Evolutionary conservation across 2,888 invertebrate genomes (phyloP).

Genomic region (Endotricha flammealis): DNA sequence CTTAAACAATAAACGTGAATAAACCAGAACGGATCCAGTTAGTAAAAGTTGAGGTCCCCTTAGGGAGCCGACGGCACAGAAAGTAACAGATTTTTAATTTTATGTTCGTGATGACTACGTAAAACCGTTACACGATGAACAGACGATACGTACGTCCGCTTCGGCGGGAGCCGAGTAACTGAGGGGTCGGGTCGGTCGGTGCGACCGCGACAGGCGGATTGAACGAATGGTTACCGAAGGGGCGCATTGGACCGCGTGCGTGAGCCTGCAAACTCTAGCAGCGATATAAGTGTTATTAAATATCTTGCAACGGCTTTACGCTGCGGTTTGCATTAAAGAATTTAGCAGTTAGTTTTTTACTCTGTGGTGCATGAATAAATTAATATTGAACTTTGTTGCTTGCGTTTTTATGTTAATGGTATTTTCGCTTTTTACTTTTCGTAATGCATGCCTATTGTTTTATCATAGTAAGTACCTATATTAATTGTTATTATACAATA

Average conservation of each 20-base stretch:
- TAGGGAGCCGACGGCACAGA: slow-evolving; percentile 38
- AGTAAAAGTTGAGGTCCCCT: slow-evolving; percentile 31
- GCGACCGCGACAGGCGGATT: slow-evolving; percentile 33
- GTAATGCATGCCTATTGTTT: too few relatives aligned
- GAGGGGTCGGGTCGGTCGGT: slow-evolving; percentile 44
- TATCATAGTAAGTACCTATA: too few relatives aligned
- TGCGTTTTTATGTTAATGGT: not conserved
- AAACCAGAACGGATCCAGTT: slow-evolving; percentile 52
- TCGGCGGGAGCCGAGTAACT: slow-evolving; percentile 57
- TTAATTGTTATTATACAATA: too few relatives aligned
- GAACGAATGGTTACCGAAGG: slow-evolving; percentile 48
- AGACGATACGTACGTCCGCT: slow-evolving; percentile 34
- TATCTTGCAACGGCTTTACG: slow-evolving; percentile 17
- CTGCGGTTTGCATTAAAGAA: slow-evolving; percentile 3
- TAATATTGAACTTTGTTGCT: not conserved
- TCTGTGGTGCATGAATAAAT: not conserved
- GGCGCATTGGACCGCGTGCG: slow-evolving; percentile 49
- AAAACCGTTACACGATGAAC: slow-evolving; percentile 26
- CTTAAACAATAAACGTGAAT: slow-evolving; percentile 52
- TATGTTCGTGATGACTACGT: slow-evolving; percentile 60
- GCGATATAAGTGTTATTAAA: slow-evolving; percentile 49
- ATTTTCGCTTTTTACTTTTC: not conserved
- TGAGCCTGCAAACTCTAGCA: slow-evolving; percentile 31
- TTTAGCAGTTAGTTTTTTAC: not conserved
- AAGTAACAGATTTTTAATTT: slow-evolving; percentile 49